Evolutionary conservation across 2,797 vertebrate species (phyloP), one percentile per base, ranked within the genome.

Genomic region (Pachyuromys duprasi): DNA sequence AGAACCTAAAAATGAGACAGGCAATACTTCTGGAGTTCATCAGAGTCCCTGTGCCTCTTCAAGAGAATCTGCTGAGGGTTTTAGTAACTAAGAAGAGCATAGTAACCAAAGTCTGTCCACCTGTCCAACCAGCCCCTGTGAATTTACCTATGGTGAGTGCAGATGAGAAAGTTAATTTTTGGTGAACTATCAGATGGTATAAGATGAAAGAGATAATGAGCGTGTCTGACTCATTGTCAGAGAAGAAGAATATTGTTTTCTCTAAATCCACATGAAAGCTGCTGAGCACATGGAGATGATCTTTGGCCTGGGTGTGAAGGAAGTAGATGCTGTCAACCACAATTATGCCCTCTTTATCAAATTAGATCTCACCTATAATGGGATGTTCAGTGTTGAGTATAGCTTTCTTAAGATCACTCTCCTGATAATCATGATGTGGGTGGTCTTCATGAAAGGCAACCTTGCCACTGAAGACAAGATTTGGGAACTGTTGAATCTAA

Each of bases 171-270:
- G 65, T 89, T 69, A 12, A 39, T 69, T 5, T 60, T 60, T 93
- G 88, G 72, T 94, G 33, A 84, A 75, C 74, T 80, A 91, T 60
- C n/a, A n/a, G n/a, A 62, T 94, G 87, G 31, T 96, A 93, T 81
- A 67, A 8, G 36, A 9, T 65, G 45, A 93, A 75, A 81, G 74
- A 91, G 42, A 17, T 39, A 28, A 4, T 95, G 42, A 91, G 22
- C 15, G 93, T 67, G 72, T 33, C 18, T 72, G 76, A 36, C 53
- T 53, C 33, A 3, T 89, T 80, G 45, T 39, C 17, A 14, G 6
- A 74, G 86, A 76, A 7, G 45, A 36, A 0, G 26, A 60, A 20
- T 8, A 1, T 3, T 14, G 42, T 49, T 94, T n/a, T n/a, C 7
- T 11, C 39, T 69, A 90, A 39, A 90, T 92, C 75, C 5, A 95